phyloP scores from a whole-genome alignment of 1,140 invertebrate genomes.

The Augochlora pura region DNA sequence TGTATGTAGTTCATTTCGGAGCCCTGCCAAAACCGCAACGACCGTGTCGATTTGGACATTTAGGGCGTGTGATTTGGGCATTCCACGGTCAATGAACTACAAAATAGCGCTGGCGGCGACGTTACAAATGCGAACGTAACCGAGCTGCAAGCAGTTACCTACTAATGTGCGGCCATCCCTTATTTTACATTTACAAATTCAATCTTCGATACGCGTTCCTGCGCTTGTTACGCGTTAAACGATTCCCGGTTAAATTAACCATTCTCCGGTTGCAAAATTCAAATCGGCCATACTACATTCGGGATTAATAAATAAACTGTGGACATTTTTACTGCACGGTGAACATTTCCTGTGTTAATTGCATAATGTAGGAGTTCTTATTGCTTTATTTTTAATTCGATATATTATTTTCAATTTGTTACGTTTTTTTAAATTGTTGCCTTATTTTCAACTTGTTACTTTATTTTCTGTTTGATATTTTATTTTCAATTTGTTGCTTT shows the following conservation, averaged over 20 bases:
- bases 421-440: too few species aligned
- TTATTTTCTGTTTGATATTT: too few species aligned
- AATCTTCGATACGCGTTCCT: background rate
- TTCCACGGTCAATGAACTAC: constrained; percentile 1
- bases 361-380: too few species aligned
- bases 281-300: too few species aligned
- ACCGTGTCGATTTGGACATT: constrained; percentile 6
- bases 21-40: constrained; percentile 1
- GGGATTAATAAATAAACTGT: too few species aligned
- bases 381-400: too few species aligned
- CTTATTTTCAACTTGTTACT: too few species aligned
- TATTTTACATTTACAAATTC: background rate
- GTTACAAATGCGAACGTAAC: background rate
- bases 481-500: too few species aligned
- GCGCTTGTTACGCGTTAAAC: background rate
- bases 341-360: too few species aligned
- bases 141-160: background rate
- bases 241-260: background rate
- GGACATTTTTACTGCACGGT: too few species aligned
- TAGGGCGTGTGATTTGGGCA: constrained; percentile 1
- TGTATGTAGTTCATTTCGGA: constrained; percentile 4
- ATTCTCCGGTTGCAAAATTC: too few species aligned
- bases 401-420: too few species aligned
- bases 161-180: background rate
- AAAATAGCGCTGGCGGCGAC: background rate